These are phyloP conservation scores for Raja brachyura DNA, from an alignment of 2,113 vertebrate genomes.

Conservation along the genomic window DNA sequence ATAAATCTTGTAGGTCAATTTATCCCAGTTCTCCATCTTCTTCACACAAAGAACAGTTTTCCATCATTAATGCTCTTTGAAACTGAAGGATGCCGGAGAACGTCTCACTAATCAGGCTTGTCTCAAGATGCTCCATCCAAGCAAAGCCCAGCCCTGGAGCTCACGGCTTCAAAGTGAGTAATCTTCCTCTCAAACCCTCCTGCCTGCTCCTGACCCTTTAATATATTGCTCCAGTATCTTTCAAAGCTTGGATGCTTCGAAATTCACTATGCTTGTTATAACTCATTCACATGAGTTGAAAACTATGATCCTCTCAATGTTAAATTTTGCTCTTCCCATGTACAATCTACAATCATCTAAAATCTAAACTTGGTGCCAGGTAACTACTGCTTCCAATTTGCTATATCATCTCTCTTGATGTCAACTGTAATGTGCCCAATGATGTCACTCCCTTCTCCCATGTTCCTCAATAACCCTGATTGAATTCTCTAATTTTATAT, in stretches of 20 bases:
- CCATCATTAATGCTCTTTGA: neutral
- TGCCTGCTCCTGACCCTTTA: neutral
- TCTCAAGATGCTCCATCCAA: neutral
- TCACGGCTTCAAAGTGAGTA: neutral
- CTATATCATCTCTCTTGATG: neutral
- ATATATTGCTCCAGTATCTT: neutral
- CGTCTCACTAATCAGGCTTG: neutral
- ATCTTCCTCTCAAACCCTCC: neutral
- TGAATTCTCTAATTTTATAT: too few relatives aligned
- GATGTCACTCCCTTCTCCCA: neutral
- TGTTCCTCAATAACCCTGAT: neutral
- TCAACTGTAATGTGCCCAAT: neutral
- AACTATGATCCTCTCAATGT: neutral
- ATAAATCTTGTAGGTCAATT: neutral
- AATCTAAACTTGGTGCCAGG: neutral
- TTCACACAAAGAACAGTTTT: neutral
- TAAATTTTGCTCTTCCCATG: neutral
- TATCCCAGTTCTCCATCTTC: neutral
- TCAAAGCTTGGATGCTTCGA: neutral
- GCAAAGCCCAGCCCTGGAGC: neutral
- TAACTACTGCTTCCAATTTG: neutral
- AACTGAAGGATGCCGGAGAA: neutral
- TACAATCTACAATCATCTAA: neutral
- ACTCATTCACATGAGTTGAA: neutral
- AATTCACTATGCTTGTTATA: neutral